A percentile compares a stretch with the other conserved stretches of the same genome.
Conservation (phyloP, 2,888 invertebrate species). For the Pogonocherus hispidulus region DNA sequence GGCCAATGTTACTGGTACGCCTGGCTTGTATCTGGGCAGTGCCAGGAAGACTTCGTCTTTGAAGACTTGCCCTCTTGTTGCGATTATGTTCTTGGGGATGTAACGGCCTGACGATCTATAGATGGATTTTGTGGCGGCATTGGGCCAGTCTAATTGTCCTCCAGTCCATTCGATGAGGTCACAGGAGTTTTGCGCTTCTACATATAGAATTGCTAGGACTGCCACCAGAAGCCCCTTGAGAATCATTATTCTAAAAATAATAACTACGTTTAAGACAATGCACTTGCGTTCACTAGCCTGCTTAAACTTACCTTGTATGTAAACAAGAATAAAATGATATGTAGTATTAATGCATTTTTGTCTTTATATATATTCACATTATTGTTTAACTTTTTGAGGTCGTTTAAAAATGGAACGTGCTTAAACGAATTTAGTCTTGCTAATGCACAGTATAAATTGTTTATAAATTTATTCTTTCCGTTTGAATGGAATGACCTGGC, state of each 20-base stretch:
- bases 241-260: slow-evolving; percentile 48
- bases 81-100: slow-evolving; percentile 73
- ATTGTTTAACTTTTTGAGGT: slow-evolving; percentile 32
- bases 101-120: slow-evolving; percentile 73
- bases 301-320: slow-evolving; percentile 44
- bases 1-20: slow-evolving; percentile 79
- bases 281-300: not conserved
- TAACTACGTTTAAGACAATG: not conserved
- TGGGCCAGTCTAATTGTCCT: slow-evolving; percentile 52
- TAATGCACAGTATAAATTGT: not conserved
- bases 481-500: slow-evolving; percentile 2
- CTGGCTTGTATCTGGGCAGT: slow-evolving; percentile 74
- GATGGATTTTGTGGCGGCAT: slow-evolving; percentile 70
- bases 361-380: slow-evolving; percentile 45
- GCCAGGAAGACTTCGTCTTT: slow-evolving; percentile 72
- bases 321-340: slow-evolving; percentile 48
- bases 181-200: slow-evolving; percentile 45
- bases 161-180: slow-evolving; percentile 66
- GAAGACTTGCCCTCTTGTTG: slow-evolving; percentile 73
- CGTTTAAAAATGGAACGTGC: not conserved
- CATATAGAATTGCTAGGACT: slow-evolving; percentile 35
- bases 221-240: slow-evolving; percentile 37
- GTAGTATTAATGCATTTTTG: slow-evolving; percentile 26
- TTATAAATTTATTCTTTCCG: slow-evolving; percentile 4
- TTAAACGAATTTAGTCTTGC: not conserved